Evolutionary conservation across 2,888 invertebrate genomes (phyloP), one percentile per base, ranked within the genome.

Genomic region (Synanthedon andrenaeformis): DNA sequence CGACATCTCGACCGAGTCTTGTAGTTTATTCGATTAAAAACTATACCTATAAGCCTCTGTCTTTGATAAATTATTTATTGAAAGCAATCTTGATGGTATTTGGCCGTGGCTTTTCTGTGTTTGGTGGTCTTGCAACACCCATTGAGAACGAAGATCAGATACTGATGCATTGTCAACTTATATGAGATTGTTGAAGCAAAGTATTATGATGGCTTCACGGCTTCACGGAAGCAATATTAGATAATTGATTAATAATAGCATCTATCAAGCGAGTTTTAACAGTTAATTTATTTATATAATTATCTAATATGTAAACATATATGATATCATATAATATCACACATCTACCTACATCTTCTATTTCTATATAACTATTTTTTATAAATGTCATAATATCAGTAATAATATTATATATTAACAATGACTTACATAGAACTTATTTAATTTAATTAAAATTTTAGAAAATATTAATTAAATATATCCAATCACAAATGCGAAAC

Each of bases 41-140:
- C 63, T 65, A 69, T 61, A 23, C 23, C 23, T 23, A 35, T 35
- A 62, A 61, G 59, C 51, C 53, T 48, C 19, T 56, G 67, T 71
- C 67, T 70, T 68, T 68, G 69, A 72, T 73, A 71, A 69, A 72
- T 71, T 64, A 64, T 67, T 62, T 65, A 75, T 72, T 74, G 72
- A 71, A 76, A 74, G 72, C 69, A 63, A 82, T 82, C 80, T 76
- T 73, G 78, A 79, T 81, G 76, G 68, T 63, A 78, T 79, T 77
- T 70, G 76, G 72, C 79, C 79, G 66, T 83, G 79, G 78, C 76
- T 79, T 76, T 79, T 79, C 73, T 74, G 62, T 66, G 62, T 77
- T 76, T 72, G 72, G 77, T 57, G 64, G 66, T 68, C 62, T 59
- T 79, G 80, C 71, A 77, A 69, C 78, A 74, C 77, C 57, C 58